Conservation (phyloP, 2,113 vertebrate genomes). For the Variabilichromis moorii region DNA sequence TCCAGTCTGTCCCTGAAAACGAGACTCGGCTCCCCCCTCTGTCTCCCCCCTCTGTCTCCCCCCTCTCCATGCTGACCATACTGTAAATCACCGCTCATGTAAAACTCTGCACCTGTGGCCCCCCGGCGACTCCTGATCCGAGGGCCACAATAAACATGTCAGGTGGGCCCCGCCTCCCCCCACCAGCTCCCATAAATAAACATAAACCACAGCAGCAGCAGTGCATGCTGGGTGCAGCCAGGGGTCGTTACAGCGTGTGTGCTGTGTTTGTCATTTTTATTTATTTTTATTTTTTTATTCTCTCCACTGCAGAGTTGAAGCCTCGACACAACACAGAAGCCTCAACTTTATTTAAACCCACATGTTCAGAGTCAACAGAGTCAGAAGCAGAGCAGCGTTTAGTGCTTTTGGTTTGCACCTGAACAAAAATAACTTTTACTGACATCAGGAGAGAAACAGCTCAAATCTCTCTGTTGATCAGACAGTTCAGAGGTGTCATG, state of each 20-base stretch:
- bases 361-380: background rate
- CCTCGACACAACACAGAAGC: background rate
- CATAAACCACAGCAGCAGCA: slow-evolving; percentile 34
- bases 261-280: background rate
- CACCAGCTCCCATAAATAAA: slow-evolving; percentile 60
- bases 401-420: background rate
- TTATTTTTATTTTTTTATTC: background rate
- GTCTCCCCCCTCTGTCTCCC: background rate
- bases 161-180: slow-evolving; percentile 7
- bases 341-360: background rate
- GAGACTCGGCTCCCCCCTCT: background rate
- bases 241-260: slow-evolving; percentile 17
- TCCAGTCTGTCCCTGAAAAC: background rate
- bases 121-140: slow-evolving; percentile 21
- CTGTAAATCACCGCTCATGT: slow-evolving; percentile 67
- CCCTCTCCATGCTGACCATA: background rate
- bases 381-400: background rate
- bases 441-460: background rate
- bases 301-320: background rate
- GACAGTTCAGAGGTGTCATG: background rate
- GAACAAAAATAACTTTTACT: background rate
- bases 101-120: slow-evolving; percentile 69
- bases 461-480: background rate
- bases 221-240: slow-evolving; percentile 30
- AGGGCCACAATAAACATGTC: slow-evolving; percentile 69